These are phyloP conservation scores for Dinomys branickii DNA, from an alignment of 2,113 vertebrate genomes.

Conservation along the genomic window DNA sequence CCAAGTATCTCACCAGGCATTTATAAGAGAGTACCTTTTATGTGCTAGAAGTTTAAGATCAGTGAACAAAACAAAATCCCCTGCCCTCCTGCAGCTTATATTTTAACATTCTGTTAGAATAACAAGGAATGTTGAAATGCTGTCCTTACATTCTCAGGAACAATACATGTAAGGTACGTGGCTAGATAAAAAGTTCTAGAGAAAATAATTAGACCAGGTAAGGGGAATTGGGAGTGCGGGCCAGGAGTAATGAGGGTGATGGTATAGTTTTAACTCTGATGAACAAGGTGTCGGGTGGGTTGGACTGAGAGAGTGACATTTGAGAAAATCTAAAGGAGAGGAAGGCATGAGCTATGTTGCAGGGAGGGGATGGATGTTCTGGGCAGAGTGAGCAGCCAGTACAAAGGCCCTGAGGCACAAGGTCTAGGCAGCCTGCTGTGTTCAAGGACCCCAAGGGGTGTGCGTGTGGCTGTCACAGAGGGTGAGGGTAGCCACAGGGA, in stretches of 20 bases:
- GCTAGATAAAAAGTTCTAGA: not conserved
- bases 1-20: not conserved
- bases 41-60: not conserved
- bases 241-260: not conserved
- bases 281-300: not conserved
- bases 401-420: not conserved
- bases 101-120: not conserved
- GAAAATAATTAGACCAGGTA: not conserved
- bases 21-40: not conserved
- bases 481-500: not conserved
- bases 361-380: not conserved
- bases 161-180: not conserved
- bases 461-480: not conserved
- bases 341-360: not conserved
- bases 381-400: not conserved
- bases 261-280: not conserved
- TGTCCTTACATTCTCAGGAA: not conserved
- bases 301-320: not conserved
- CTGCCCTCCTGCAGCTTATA: not conserved
- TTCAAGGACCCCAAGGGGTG: not conserved
- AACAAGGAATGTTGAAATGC: too few species aligned
- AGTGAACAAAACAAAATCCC: not conserved
- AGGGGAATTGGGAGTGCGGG: not conserved
- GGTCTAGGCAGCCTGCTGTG: not conserved
- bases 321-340: not conserved